These are phyloP conservation scores for Solenopsis fugax DNA, from an alignment of 1,140 invertebrate genomes.

Conservation along the genomic window DNA sequence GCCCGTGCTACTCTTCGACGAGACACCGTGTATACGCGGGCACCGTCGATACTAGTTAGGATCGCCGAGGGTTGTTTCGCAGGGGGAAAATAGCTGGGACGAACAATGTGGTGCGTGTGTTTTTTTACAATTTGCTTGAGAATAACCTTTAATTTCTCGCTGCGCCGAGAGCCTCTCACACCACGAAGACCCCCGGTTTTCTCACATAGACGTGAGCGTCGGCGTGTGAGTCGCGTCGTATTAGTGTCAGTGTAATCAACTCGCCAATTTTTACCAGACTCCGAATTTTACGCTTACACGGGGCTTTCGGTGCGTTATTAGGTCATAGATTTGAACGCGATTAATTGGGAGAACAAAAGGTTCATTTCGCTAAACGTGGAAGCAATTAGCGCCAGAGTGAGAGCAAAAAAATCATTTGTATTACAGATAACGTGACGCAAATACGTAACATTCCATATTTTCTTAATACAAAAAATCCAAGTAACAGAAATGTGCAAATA, in stretches of 20 bases:
- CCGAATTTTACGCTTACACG: conserved; percentile 20
- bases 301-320: conserved; percentile 32
- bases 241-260: conserved; percentile 44
- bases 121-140: conserved; percentile 71
- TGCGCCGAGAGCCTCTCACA: conserved; percentile 57
- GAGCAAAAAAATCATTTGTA: conserved; percentile 4
- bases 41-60: conserved; percentile 68
- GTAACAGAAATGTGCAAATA: background rate
- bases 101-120: conserved; percentile 62
- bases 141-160: conserved; percentile 71
- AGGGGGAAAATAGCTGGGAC: conserved; percentile 58
- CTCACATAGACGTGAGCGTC: background rate
- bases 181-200: conserved; percentile 6
- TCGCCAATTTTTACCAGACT: conserved; percentile 30
- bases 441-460: background rate
- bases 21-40: conserved; percentile 45
- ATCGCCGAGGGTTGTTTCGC: conserved; percentile 71
- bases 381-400: conserved; percentile 5
- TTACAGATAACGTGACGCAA: background rate
- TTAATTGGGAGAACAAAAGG: conserved; percentile 19
- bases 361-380: conserved; percentile 4
- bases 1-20: conserved; percentile 56
- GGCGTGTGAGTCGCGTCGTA: background rate
- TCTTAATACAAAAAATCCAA: background rate
- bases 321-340: background rate